These are phyloP conservation scores for Tuta absoluta DNA, from an alignment of 2,888 invertebrate species.

Conservation along the genomic window DNA sequence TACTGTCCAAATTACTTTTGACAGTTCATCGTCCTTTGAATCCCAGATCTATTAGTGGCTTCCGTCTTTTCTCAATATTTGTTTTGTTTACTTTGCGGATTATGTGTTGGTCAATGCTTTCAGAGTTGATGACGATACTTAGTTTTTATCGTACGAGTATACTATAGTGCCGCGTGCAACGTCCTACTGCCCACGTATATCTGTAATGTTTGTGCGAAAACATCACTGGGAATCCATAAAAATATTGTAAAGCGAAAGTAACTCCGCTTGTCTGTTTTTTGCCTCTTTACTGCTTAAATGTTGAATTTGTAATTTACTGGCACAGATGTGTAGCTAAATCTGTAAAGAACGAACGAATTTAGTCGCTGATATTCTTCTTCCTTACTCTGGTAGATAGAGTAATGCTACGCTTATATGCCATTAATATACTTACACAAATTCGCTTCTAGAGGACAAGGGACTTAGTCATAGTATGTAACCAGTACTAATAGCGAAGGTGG, in stretches of 20 bases:
- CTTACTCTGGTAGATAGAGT: too few relatives aligned
- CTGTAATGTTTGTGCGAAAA: neutral
- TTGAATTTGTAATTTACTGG: too few relatives aligned
- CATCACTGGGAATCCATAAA: neutral
- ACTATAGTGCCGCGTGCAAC: constrained; percentile 20
- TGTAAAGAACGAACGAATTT: too few relatives aligned
- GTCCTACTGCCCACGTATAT: neutral
- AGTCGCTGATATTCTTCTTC: too few relatives aligned
- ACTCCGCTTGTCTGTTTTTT: neutral
- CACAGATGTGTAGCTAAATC: too few relatives aligned
- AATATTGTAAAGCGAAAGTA: constrained; percentile 2
- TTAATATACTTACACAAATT: too few relatives aligned
- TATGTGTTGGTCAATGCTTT: neutral
- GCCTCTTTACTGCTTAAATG: too few relatives aligned
- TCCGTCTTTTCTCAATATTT: constrained; percentile 21
- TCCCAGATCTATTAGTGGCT: constrained; percentile 26
- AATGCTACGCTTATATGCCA: too few relatives aligned
- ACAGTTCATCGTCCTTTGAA: constrained; percentile 26
- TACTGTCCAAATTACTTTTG: constrained; percentile 27
- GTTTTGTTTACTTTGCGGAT: neutral
- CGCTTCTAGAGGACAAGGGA: too few relatives aligned
- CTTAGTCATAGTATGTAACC: too few relatives aligned
- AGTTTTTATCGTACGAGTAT: constrained; percentile 5
- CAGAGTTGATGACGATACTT: constrained; percentile 6
- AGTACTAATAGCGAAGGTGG: too few relatives aligned